Base-by-base conservation (phyloP, 1,140 invertebrate genomes). In the Planococcus citri region DNA sequence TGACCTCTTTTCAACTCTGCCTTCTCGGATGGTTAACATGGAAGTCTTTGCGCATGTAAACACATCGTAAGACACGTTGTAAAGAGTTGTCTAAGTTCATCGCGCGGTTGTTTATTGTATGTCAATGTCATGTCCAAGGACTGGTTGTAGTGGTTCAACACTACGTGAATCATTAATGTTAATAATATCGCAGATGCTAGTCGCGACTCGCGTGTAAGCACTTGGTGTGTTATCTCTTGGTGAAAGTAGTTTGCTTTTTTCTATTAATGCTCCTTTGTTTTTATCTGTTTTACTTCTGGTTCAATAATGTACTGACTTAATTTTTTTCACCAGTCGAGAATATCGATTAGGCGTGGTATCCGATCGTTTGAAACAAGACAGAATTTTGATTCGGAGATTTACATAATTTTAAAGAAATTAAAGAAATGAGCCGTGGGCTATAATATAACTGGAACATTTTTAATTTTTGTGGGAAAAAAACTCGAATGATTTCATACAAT, bases 141-240 rank as follows among this genome's bases (percentile, higher is more conserved):
- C 41, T 51, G 41, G 41, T 51, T 51, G 41, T 20, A 51, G 17
- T 20, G 41, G 12, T 17, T 51, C 17, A 51, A 51, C 41, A 51
- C 41, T 20, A 9, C 41, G 41, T 51, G 41, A 51, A 51, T 51
- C 41, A 51, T 51, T 51, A 51, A 51, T 51, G 41, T 3, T 51
- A n/a, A 51, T 51, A 51, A 51, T 51, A 51, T 51, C 41, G 41
- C 17, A n/a, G 41, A 51, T 20, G n/a, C 2, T 51, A n/a, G 41
- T 51, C 41, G 41, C 41, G 41, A n/a, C 6, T 51, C 41, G 41
- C 41, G 41, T 51, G 41, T 20, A 51, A 51, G 41, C 41, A 51
- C 41, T 51, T 51, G 41, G 41, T n/a, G 41, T 51, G 41, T 51
- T 51, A 51, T 51, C 41, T 20, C 41, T n/a, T n/a, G 41, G 41